Evolutionary conservation across 2,113 vertebrate species (phyloP), one percentile per base, ranked within the genome.

Genomic region (Lampris incognitus): DNA sequence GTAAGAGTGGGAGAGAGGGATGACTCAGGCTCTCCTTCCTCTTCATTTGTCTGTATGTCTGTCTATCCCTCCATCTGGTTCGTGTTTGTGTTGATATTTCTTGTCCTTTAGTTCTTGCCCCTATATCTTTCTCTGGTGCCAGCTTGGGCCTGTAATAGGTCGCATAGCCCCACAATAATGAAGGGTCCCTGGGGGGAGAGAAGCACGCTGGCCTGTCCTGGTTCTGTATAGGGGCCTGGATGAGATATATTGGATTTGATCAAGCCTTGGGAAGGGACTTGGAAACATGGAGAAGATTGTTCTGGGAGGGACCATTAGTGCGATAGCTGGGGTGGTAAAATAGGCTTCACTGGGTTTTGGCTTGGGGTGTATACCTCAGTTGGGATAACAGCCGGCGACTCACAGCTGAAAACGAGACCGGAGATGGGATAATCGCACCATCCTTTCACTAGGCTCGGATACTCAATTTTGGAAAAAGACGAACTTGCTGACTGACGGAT

Each of bases 61-160:
- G 5, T 87, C 77, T 51, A 57, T 85, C 79, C 69, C 57, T 89
- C 77, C 92, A 91, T 92, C 91, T 93, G 91, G 86, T 91, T 91
- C 85, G 70, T 1, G 55, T 94, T 93, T 93, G 77, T 83, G 73
- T 92, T 72, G 79, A 87, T 88, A 74, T 87, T 82, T 89, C 85
- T 84, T 76, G 84, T 89, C 82, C 76, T 82, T 68, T 59, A 74
- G 62, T 78, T 85, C 41, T 72, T 78, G 78, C 61, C 74, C 60
- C 84, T 80, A 24, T 24, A 24, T 24, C 24, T 24, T 24, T 24
- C 24, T 69, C 57, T 4, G 39, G 39, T 85, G 74, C 88, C 82
- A 88, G 66, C 61, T 74, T 38, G 56, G 76, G 79, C 67, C 64
- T 41, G 40, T 74, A 37, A 80, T 55, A 46, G 4, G 44, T 49